A percentile compares a stretch with the other conserved stretches of the same genome.
These are phyloP conservation scores for Dendropsophus ebraccatus DNA, from an alignment of 2,113 vertebrate genomes.

Conservation along the genomic window DNA sequence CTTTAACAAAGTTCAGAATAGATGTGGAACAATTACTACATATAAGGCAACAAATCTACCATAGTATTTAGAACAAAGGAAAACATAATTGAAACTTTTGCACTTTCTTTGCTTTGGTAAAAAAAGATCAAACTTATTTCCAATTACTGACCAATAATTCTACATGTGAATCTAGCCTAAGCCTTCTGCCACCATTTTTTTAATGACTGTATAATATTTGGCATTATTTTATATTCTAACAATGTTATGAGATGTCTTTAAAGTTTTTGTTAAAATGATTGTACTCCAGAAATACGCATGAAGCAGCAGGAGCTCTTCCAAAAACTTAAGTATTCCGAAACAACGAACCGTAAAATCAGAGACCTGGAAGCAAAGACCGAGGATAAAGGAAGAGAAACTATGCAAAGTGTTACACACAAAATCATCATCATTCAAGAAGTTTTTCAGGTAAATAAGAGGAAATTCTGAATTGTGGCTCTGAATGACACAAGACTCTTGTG, in stretches of 20 bases:
- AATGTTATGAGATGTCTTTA: not conserved
- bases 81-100: too few species aligned
- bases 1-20: too few species aligned
- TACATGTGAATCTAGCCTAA: too few species aligned
- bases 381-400: not conserved
- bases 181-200: too few species aligned
- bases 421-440: slow-evolving; percentile 41
- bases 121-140: too few species aligned
- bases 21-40: too few species aligned
- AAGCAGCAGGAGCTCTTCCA: slow-evolving; percentile 36
- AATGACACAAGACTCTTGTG: too few species aligned
- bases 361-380: slow-evolving; percentile 38
- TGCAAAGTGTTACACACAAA: slow-evolving; percentile 13
- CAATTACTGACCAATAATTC: too few species aligned
- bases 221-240: not conserved
- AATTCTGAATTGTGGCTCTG: not conserved
- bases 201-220: too few species aligned
- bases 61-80: too few species aligned
- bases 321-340: not conserved
- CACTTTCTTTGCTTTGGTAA: too few species aligned
- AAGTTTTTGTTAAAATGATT: not conserved
- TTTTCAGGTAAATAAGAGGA: slow-evolving; percentile 12
- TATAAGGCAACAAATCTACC: too few species aligned
- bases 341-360: slow-evolving; percentile 6
- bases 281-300: not conserved